Evolutionary conservation across 2,888 invertebrate genomes (phyloP).

Genomic region (Drosophila acutilabella): DNA sequence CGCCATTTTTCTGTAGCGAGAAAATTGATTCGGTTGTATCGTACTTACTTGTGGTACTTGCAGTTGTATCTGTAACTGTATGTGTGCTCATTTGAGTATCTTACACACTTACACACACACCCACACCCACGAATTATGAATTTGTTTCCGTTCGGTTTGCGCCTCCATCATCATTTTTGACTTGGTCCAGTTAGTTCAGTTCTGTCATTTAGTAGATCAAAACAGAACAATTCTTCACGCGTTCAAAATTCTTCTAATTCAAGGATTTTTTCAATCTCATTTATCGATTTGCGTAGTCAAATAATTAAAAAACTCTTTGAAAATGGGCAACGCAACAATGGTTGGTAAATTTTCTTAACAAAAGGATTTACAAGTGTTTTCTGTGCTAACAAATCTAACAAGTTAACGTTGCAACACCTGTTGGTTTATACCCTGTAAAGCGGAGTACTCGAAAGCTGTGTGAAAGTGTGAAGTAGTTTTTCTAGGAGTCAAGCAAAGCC

Average conservation of each 20-base stretch:
- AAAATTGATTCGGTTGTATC: slow-evolving; percentile 47
- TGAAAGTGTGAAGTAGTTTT: too few species aligned
- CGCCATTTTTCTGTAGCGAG: slow-evolving; percentile 50
- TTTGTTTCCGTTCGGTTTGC: slow-evolving; percentile 62
- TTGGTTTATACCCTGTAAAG: neutral
- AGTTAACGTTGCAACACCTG: neutral
- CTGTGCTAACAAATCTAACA: neutral
- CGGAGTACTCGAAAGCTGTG: neutral
- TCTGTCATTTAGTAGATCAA: slow-evolving; percentile 80
- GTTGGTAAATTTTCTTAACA: slow-evolving; percentile 44
- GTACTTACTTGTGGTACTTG: slow-evolving; percentile 40
- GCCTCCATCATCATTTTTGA: slow-evolving; percentile 69
- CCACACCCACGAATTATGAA: slow-evolving; percentile 48
- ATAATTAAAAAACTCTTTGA: slow-evolving; percentile 15
- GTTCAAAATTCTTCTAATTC: slow-evolving; percentile 24
- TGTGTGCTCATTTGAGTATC: slow-evolving; percentile 2
- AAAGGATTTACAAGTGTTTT: neutral
- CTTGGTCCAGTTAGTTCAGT: slow-evolving; percentile 83
- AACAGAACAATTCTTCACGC: slow-evolving; percentile 63
- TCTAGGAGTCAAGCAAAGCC: too few species aligned
- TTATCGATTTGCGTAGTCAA: neutral
- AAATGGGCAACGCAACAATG: slow-evolving; percentile 74
- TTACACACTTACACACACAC: slow-evolving; percentile 11
- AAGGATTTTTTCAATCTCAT: slow-evolving; percentile 17
- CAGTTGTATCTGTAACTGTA: slow-evolving; percentile 13